Conservation (phyloP, 2,113 vertebrate genomes). For the Typhlomys cinereus region DNA sequence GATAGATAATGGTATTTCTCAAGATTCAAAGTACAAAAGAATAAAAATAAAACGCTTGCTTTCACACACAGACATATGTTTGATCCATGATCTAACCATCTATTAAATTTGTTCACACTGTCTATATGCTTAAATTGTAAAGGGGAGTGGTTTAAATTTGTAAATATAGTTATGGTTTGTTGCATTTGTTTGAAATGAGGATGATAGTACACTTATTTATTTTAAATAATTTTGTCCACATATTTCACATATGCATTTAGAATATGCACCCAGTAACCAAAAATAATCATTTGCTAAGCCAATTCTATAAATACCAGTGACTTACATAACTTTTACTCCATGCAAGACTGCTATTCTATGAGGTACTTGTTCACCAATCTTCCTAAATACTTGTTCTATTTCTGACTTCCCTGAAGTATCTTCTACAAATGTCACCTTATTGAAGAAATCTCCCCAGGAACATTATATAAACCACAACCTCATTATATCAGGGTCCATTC, state of each 20-base stretch:
- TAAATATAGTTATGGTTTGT: neutral
- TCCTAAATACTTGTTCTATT: neutral
- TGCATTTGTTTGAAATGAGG: neutral
- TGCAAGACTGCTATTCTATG: no score
- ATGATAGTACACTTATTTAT: neutral
- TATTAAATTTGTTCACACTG: neutral
- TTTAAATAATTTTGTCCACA: neutral
- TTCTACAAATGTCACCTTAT: slow-evolving; percentile 5
- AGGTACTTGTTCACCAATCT: neutral
- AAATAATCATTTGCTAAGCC: neutral
- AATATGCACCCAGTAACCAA: neutral
- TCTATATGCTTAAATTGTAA: neutral
- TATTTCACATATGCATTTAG: neutral
- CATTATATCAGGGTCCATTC: neutral
- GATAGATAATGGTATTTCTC: neutral
- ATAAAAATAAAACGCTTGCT: neutral
- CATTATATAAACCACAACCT: neutral
- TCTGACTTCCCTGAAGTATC: neutral
- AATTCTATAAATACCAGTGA: no score
- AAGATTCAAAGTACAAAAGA: neutral
- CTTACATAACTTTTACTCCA: no score
- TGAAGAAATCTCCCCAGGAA: slow-evolving; percentile 1
- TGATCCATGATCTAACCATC: neutral
- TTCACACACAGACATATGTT: neutral
- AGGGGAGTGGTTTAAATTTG: neutral